Percentiles rank a stretch among this genome's conserved stretches.
Conservation (phyloP, 2,888 invertebrate species). For the Tenthredo notha region DNA sequence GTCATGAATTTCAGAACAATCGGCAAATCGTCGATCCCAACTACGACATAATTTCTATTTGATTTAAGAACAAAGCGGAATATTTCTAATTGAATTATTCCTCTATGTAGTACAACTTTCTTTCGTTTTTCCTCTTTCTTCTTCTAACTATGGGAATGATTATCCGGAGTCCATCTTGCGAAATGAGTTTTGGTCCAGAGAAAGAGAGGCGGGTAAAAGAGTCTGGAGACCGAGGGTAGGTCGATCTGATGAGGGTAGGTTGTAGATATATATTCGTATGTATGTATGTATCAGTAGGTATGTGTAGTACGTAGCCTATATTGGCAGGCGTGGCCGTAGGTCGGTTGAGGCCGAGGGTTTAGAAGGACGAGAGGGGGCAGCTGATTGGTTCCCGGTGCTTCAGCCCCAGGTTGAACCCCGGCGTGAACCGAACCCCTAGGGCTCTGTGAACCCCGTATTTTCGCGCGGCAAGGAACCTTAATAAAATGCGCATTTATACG, state of each 20-base stretch:
- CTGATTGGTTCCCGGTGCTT: conserved; percentile 73
- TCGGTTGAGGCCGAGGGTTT: conserved; percentile 68
- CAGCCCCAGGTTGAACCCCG: conserved; percentile 58
- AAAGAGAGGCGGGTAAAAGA: conserved; percentile 63
- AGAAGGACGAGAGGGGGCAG: conserved; percentile 64
- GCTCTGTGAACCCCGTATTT: conserved; percentile 62
- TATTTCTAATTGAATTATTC: not conserved
- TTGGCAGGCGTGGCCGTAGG: conserved; percentile 78
- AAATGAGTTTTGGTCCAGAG: conserved; percentile 71
- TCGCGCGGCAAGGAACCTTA: conserved; percentile 67
- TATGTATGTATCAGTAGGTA: conserved; percentile 4
- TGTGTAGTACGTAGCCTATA: conserved; percentile 71
- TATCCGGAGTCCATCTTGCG: conserved; percentile 73
- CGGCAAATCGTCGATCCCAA: not conserved
- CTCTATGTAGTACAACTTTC: not conserved
- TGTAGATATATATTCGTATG: conserved; percentile 15
- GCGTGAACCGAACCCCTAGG: conserved; percentile 63
- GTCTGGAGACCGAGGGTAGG: conserved; percentile 59
- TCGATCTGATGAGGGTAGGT: conserved; percentile 70
- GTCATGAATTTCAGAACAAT: not conserved
- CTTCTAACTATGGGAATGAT: conserved; percentile 57
- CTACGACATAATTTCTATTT: not conserved
- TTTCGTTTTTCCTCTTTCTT: not conserved
- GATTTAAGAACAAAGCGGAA: not conserved
- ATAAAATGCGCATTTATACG: conserved; percentile 76